Conservation (phyloP, 2,113 vertebrate genomes). For the Salvelinus alpinus region DNA sequence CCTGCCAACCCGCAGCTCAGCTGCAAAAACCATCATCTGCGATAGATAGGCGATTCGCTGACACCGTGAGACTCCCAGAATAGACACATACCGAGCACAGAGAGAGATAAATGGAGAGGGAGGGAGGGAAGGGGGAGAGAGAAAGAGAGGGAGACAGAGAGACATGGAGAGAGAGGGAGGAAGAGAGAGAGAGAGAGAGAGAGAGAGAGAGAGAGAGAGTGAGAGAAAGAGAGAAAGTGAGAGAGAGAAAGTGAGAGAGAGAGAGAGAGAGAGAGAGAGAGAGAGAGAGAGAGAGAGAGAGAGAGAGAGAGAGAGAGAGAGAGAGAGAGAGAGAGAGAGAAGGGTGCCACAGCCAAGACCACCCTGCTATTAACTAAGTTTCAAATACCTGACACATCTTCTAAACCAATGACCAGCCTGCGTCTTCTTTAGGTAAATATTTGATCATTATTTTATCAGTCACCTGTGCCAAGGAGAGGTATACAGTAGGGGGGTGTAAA, state of each 20-base stretch:
- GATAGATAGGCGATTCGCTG: conserved; percentile 65
- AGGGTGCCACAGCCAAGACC: not conserved
- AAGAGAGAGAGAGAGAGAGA: not conserved
- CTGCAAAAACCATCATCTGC: conserved; percentile 81
- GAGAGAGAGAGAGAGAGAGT: not conserved
- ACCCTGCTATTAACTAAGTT: too few relatives aligned
- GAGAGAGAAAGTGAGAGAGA: too few relatives aligned
- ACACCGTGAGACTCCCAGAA: conserved; percentile 74
- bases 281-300: not conserved
- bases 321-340: too few relatives aligned
- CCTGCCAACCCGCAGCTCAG: conserved; percentile 74
- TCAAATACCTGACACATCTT: not conserved
- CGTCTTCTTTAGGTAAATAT: not conserved
- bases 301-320: not conserved
- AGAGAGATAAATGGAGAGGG: not conserved
- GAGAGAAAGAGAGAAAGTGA: not conserved
- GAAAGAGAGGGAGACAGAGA: not conserved
- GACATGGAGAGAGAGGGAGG: not conserved
- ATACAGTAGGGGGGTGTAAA: too few relatives aligned
- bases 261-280: not conserved
- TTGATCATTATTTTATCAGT: not conserved
- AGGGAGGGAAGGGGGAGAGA: too few relatives aligned
- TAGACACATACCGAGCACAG: conserved; percentile 54
- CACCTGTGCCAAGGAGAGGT: too few relatives aligned
- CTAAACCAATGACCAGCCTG: not conserved